A percentile compares a stretch with the other conserved stretches of the same genome.
Conservation (phyloP, 2,888 invertebrate genomes). For the Lepidocyrtoides sp. region DNA sequence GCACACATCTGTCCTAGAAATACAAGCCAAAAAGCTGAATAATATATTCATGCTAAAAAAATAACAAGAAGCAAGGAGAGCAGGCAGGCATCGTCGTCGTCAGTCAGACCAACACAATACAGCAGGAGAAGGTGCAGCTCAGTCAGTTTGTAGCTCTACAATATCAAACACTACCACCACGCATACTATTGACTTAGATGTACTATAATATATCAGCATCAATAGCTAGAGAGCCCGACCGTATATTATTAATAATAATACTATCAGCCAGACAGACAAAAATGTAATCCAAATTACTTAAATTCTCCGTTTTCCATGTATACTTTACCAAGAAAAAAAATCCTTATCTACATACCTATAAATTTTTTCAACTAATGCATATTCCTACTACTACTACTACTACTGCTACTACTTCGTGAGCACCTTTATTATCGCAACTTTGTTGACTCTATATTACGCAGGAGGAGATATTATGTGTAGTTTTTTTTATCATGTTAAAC, state of each 20-base stretch:
- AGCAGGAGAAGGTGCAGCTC: slow-evolving; percentile 41
- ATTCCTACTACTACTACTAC: background rate
- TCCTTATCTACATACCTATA: slow-evolving; percentile 44
- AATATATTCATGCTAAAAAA: slow-evolving; percentile 35
- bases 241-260: background rate
- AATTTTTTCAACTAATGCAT: too few species aligned
- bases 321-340: slow-evolving; percentile 6
- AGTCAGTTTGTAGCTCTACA: background rate
- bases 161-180: background rate
- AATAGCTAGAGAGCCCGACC: background rate
- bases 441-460: background rate
- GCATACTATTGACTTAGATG: background rate
- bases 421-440: background rate
- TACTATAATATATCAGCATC: background rate
- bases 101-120: background rate
- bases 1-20: slow-evolving; percentile 78
- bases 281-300: slow-evolving; percentile 71
- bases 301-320: slow-evolving; percentile 61
- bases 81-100: slow-evolving; percentile 12
- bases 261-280: background rate
- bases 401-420: background rate
- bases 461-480: too few species aligned
- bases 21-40: slow-evolving; percentile 61
- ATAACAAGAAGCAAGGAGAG: slow-evolving; percentile 43
- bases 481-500: background rate